Evolutionary conservation across 1,140 invertebrate species (phyloP), one percentile per base, ranked within the genome.

Genomic region (Homalodisca vitripennis): DNA sequence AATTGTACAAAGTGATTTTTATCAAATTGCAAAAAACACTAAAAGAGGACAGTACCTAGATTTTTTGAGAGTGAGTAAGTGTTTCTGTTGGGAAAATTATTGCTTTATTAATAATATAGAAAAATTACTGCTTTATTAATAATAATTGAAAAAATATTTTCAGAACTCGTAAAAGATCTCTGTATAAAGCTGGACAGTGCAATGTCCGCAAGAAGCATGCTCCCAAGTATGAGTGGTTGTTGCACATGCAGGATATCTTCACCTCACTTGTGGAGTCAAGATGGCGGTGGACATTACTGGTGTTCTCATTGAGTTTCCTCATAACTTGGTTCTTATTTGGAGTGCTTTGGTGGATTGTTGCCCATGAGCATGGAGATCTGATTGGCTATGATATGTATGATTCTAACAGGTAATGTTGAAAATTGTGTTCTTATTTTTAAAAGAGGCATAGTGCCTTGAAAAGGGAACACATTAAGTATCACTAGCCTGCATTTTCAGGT

Each of bases 211-310:
- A 30, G 55, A 26, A 24, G 24, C 55, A 60, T 60, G 55, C 26
- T 26, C 55, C 55, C 3, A 26, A 60, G 22, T 27, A 60, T 26
- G 24, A 60, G 55, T 27, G 26, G 10, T 26, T 22, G 14, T 26
- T 60, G 14, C 55, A 60, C n/a, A 22, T 60, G 26, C 66, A 68
- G 1, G 86, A 84, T 67, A 75, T 83, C 24, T 80, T 83, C 67
- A 81, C 79, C 1, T 80, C 79, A 3, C 78, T 85, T 20, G 77
- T 84, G 2, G 82, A 84, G 64, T 78, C 79, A 30, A 81, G 86
- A 74, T 91, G 89, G 90, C 79, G 86, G 10, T 90, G 86, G 82
- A 88, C 87, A n/a, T 73, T 90, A 3, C 70, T 89, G 1, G 81
- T 87, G 34, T 88, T 89, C 74, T 82, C 87, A 14, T 77, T 87